Conservation (phyloP, 1,140 invertebrate species). For the Dinothrombium tinctorium region DNA sequence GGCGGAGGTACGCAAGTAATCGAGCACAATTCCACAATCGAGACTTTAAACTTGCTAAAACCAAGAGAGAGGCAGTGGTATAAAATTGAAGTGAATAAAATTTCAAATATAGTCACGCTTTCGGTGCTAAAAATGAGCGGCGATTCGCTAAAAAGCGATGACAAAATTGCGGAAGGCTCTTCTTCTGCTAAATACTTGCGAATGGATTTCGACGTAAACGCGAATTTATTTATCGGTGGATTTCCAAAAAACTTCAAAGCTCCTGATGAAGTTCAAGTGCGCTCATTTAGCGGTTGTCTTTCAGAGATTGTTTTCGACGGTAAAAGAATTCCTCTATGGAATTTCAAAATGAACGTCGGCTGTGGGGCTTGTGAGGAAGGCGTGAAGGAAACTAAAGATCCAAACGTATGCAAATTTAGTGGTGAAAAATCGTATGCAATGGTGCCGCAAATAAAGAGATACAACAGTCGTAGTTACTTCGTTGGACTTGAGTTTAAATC, state of each 20-base stretch:
- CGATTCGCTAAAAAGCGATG: constrained; percentile 12
- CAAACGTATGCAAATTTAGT: constrained; percentile 20
- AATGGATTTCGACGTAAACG: constrained; percentile 15
- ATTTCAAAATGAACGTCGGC: constrained; percentile 40
- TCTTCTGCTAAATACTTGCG: constrained; percentile 16
- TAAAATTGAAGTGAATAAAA: constrained; percentile 33
- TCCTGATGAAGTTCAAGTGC: constrained; percentile 18
- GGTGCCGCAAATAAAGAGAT: constrained; percentile 28
- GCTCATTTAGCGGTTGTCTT: constrained; percentile 38
- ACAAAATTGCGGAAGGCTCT: constrained; percentile 9
- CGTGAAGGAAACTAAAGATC: constrained; percentile 15
- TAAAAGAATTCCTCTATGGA: constrained; percentile 58
- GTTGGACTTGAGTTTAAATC: constrained; percentile 57
- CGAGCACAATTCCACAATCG: constrained; percentile 30
- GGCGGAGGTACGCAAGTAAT: constrained; percentile 35
- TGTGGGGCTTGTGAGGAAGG: constrained; percentile 43
- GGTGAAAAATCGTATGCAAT: constrained; percentile 22
- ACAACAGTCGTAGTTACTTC: constrained; percentile 44
- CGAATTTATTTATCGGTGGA: constrained; percentile 18
- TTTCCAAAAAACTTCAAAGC: constrained; percentile 19
- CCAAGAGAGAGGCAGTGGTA: constrained; percentile 42
- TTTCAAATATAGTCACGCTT: constrained; percentile 19
- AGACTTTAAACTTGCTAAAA: constrained; percentile 28
- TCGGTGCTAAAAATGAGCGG: constrained; percentile 16
- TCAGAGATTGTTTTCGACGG: constrained; percentile 50